phyloP scores from a whole-genome alignment of 2,888 invertebrate genomes.

The Cantharis lateralis region DNA sequence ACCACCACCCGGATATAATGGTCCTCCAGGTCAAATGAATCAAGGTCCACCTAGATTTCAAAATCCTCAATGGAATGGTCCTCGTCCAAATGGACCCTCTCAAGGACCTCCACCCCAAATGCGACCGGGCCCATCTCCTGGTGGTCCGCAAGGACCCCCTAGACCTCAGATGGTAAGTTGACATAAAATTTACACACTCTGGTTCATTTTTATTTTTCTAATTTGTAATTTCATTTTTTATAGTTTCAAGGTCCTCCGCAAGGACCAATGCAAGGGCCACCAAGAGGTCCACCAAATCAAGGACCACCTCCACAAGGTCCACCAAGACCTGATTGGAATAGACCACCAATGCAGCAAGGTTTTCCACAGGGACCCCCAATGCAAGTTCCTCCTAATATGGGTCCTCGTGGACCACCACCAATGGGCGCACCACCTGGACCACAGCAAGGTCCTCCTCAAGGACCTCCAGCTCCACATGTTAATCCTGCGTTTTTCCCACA shows the following conservation, averaged over 20 bases:
- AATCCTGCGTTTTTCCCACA: conserved; percentile 97
- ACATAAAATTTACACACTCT: too few species aligned
- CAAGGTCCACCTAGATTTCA: conserved; percentile 68
- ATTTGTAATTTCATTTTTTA: conserved; percentile 18
- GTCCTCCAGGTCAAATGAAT: conserved; percentile 60
- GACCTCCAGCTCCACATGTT: conserved; percentile 85
- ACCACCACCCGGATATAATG: conserved; percentile 63
- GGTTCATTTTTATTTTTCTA: too few species aligned
- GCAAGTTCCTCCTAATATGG: conserved; percentile 65
- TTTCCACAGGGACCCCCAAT: conserved; percentile 72
- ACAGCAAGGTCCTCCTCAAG: conserved; percentile 59
- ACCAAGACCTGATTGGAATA: conserved; percentile 75
- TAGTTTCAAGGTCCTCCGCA: conserved; percentile 63
- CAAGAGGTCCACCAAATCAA: conserved; percentile 64
- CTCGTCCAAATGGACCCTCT: conserved; percentile 60
- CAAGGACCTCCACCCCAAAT: conserved; percentile 56
- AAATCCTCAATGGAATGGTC: conserved; percentile 63
- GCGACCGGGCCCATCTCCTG: conserved; percentile 61
- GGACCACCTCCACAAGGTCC: conserved; percentile 64
- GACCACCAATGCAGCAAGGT: conserved; percentile 74
- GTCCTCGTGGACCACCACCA: conserved; percentile 62
- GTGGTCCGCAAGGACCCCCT: conserved; percentile 64
- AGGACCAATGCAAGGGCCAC: conserved; percentile 58
- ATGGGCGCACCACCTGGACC: conserved; percentile 58
- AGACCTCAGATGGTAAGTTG: conserved; percentile 63